Base-by-base conservation (phyloP, 2,113 vertebrate genomes). In the Perca flavescens region DNA sequence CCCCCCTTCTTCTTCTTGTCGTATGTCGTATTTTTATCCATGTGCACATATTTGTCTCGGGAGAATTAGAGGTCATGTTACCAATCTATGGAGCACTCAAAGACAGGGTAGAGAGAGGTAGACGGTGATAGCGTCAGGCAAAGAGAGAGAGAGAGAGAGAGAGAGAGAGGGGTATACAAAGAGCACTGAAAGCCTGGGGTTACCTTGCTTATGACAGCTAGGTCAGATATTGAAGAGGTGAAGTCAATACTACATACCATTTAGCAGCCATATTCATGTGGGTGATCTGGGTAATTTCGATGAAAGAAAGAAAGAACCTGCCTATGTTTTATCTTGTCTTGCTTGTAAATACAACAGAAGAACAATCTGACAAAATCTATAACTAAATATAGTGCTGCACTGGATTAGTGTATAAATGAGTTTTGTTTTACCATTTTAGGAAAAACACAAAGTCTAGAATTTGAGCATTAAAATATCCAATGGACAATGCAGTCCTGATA, bases 21-120 rank as follows among this genome's bases (percentile, higher is more conserved):
- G 43, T 85, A 82, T 68, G 78, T 79, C 79, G 91, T 86, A 80
- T 87, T 89, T 89, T 86, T 87, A 89, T 90, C 83, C 77, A 17
- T 68, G 76, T 54, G 65, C 85, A 79, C 82, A 83, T 89, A 84
- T 92, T 93, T 36, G 47, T 72, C 91, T 88, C 87, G 3, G 86
- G 91, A 92, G 91, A 89, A 84, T 90, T 88, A 83, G 92, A 89
- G 93, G 92, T 94, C 90, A 86, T 88, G 89, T 92, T 89, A 83
- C 91, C 81, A 70, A 92, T 93, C 88, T 88, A 89, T 91, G 87
- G 74, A 87, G 84, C 87, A 66, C 89, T 93, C 91, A 83, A 56
- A 88, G 84, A 85, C 12, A 25, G 69, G 78, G 83, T 58, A 56
- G 74, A 80, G 80, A 67, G 87, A 86, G 69, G 77, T 31, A 74